Evolutionary conservation across 2,797 vertebrate genomes (phyloP).

Genomic region (Leuciscus waleckii): DNA sequence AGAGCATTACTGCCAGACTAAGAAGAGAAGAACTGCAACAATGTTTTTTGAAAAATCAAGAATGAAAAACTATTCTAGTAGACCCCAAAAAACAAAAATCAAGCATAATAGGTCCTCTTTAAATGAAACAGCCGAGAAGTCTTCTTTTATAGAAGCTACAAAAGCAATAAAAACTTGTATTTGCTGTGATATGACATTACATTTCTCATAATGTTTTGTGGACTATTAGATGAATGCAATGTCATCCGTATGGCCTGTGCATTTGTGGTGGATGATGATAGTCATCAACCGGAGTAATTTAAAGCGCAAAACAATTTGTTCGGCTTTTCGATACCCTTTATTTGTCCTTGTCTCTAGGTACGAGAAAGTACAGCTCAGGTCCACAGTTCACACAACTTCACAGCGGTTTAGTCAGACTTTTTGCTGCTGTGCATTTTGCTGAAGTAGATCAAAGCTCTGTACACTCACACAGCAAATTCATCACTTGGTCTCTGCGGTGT

Average conservation of each 20-base stretch:
- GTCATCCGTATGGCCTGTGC: background rate
- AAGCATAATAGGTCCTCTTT: background rate
- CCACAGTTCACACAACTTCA: conserved; percentile 48
- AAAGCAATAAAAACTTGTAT: background rate
- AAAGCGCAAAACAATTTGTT: conserved; percentile 17
- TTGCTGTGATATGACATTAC: background rate
- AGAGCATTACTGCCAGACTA: background rate
- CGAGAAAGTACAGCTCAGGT: conserved; percentile 31
- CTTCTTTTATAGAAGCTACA: no score
- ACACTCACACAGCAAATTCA: conserved; percentile 51
- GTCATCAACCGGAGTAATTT: conserved; percentile 11
- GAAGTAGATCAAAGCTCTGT: conserved; percentile 56
- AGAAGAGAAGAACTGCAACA: background rate
- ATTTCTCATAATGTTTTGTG: no score
- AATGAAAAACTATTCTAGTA: background rate
- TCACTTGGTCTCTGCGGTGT: conserved; percentile 61
- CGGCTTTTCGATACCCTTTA: conserved; percentile 22
- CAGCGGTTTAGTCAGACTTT: conserved; percentile 41
- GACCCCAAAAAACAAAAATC: background rate
- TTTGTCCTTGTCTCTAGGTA: conserved; percentile 46
- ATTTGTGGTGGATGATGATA: background rate
- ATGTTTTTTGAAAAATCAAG: background rate
- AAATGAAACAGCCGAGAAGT: background rate
- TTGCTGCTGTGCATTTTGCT: conserved; percentile 50
- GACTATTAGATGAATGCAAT: no score